Evolutionary conservation across 2,797 vertebrate species (phyloP).

Genomic region (Phoeniculus purpureus): DNA sequence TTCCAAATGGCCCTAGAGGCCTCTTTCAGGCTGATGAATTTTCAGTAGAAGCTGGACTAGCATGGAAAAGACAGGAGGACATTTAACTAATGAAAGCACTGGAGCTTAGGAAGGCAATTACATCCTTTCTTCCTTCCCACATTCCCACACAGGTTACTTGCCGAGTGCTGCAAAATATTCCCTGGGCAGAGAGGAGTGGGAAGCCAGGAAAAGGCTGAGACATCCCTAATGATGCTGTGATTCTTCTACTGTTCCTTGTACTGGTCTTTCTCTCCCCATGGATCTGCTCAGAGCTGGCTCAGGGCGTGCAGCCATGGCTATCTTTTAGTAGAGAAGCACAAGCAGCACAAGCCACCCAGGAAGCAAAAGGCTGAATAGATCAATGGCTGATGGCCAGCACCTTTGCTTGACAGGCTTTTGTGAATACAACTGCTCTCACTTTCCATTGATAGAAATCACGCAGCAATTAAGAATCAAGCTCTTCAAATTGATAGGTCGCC

Average conservation of each 20-base stretch:
- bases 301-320: background rate
- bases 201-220: background rate
- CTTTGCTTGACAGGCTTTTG: background rate
- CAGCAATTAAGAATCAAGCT: constrained; percentile 57
- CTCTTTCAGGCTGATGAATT: constrained; percentile 48
- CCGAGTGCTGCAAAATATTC: background rate
- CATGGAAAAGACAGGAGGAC: background rate
- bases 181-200: background rate
- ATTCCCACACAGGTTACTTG: constrained; percentile 28
- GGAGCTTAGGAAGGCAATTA: constrained; percentile 23
- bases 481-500: constrained; percentile 33
- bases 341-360: background rate
- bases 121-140: constrained; percentile 1
- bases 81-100: constrained; percentile 41
- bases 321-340: background rate
- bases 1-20: constrained; percentile 40
- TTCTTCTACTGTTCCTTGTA: background rate
- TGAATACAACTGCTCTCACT: constrained; percentile 26
- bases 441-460: constrained; percentile 48
- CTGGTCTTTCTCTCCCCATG: background rate
- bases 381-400: fast-evolving
- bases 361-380: background rate
- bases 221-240: too few species aligned
- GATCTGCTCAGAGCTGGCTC: background rate
- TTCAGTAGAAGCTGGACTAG: constrained; percentile 42